Base-by-base conservation (phyloP, 2,113 vertebrate species). In the Pomatostomus ruficeps region DNA sequence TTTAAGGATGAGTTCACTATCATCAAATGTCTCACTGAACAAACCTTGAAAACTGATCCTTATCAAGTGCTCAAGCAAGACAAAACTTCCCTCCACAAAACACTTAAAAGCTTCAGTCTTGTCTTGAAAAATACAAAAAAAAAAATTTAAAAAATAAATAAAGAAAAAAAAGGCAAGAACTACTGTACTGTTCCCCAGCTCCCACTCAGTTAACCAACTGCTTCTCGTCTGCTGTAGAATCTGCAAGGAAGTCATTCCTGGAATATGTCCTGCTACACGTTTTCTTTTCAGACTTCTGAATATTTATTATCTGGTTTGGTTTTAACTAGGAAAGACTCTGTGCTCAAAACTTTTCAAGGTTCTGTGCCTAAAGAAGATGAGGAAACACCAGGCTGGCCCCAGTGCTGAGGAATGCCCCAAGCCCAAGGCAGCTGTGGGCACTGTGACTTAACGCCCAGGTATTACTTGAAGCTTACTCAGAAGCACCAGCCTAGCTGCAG, bases 31-130 rank as follows among this genome's bases (percentile, higher is more conserved):
- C 62, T 84, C 46, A 79, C 84, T 93, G 81, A 70, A 87, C 55
- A 87, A 89, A 95, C 80, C 72, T 91, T 90, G 89, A 90, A 96
- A 95, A 88, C 26, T 14, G 61, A 93, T 85, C 76, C 2, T 1
- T 74, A 74, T 80, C 70, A 90, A 70, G 35, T n/a, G 61, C 75
- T 82, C 59, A 80, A 89, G 52, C n/a, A 94, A 86, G 77, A 95
- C 76, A 97, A 97, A 96, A 55, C 45, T 82, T 93, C 70, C 23
- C 76, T 78, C 85, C 70, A 72, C 45, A 71, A 89, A 95, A 88
- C 45, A 89, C 42, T 93, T 90, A 61, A 90, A 92, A 91, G 43
- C 54, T 94, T 87, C 57, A 78, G 40, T 71, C 54, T 88, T 49
- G 38, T 76, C 91, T 93, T 62, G 45, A 82, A 84, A 88, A 80